Percentiles rank a stretch among this genome's conserved stretches.
Evolutionary conservation across 1,140 invertebrate species (phyloP).

Genomic region (Drosophila tani): DNA sequence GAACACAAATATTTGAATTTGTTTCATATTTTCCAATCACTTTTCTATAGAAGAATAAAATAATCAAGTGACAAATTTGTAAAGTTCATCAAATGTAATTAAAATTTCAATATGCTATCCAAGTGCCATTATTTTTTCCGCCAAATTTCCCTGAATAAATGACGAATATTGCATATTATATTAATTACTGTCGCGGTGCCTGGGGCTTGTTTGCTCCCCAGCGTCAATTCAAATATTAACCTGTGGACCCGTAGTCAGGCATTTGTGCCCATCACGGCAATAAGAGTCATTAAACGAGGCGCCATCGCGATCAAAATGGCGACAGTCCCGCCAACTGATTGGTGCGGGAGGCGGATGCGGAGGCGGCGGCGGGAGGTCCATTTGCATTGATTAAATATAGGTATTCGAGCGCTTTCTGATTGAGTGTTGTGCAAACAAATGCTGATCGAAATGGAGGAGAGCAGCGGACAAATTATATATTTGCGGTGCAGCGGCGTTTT

Average conservation of each 20-base stretch:
- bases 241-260: conserved; percentile 3
- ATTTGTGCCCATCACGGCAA: conserved; percentile 24
- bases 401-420: conserved; percentile 41
- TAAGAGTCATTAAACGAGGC: conserved; percentile 40
- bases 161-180: conserved; percentile 5
- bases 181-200: conserved; percentile 14
- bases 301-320: conserved; percentile 43
- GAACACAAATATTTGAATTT: neutral
- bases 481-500: conserved; percentile 28
- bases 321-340: conserved; percentile 12
- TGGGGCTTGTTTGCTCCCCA: conserved; percentile 9
- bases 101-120: neutral
- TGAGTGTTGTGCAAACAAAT: conserved; percentile 50
- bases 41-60: neutral
- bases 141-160: neutral
- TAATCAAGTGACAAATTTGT: neutral
- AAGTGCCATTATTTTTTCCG: neutral
- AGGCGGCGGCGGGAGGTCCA: conserved; percentile 12
- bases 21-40: neutral
- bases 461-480: conserved; percentile 31
- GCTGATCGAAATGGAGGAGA: conserved; percentile 28
- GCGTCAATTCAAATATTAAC: conserved; percentile 34
- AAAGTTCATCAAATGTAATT: neutral
- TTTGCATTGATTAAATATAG: conserved; percentile 66
- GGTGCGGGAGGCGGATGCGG: neutral